These are phyloP conservation scores for Drosophila bocqueti DNA, from an alignment of 1,140 invertebrate species.

Conservation along the genomic window DNA sequence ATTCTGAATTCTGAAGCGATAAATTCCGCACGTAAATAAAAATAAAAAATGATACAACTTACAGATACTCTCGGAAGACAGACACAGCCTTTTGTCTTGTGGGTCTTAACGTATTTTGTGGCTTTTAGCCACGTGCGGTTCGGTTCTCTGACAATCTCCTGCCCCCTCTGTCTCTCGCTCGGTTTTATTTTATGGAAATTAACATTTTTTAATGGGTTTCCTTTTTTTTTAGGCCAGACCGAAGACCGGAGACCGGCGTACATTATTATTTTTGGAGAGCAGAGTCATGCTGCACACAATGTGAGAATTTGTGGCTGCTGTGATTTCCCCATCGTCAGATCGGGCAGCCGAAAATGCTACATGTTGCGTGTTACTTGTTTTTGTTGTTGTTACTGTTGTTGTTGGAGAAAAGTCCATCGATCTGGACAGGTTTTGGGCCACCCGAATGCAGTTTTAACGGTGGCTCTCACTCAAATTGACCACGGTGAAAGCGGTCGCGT, in stretches of 20 bases:
- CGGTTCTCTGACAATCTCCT: constrained; percentile 19
- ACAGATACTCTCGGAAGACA: constrained; percentile 2
- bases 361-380: constrained; percentile 28
- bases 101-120: constrained; percentile 46
- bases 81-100: constrained; percentile 14
- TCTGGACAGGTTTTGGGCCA: constrained; percentile 34
- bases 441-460: constrained; percentile 26
- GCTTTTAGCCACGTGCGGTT: constrained; percentile 72
- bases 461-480: constrained; percentile 11
- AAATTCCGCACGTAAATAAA: constrained; percentile 14
- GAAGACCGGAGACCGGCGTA: constrained; percentile 9
- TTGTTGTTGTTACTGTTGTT: not conserved
- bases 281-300: constrained; percentile 32
- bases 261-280: constrained; percentile 35
- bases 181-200: constrained; percentile 76
- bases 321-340: constrained; percentile 18
- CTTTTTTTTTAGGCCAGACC: constrained; percentile 36
- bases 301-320: constrained; percentile 22
- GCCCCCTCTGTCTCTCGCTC: not conserved
- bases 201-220: constrained; percentile 79
- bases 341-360: constrained; percentile 17
- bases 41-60: constrained; percentile 16
- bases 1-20: not conserved
- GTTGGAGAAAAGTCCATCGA: constrained; percentile 28
- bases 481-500: constrained; percentile 26